These are phyloP conservation scores for Napeogenes sylphis DNA, from an alignment of 2,888 invertebrate genomes.

Conservation along the genomic window DNA sequence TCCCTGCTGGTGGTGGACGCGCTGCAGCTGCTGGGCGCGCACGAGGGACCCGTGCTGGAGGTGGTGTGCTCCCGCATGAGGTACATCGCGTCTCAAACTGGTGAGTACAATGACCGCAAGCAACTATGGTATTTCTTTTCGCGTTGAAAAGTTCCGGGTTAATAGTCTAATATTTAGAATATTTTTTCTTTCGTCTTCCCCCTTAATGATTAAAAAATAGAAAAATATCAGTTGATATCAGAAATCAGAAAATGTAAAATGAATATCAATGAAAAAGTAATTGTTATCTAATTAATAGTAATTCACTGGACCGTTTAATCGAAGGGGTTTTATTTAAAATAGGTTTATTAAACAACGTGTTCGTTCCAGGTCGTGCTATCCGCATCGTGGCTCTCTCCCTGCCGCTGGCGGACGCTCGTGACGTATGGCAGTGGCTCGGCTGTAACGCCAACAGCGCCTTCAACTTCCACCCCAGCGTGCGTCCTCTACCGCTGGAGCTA, in stretches of 20 bases:
- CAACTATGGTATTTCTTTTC: too few relatives aligned
- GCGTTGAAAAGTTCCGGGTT: too few relatives aligned
- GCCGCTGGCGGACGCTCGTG: slow-evolving; percentile 95
- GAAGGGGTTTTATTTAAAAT: too few relatives aligned
- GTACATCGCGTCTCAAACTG: slow-evolving; percentile 97
- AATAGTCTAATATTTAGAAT: too few relatives aligned
- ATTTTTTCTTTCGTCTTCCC: not conserved
- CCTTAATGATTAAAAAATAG: not conserved
- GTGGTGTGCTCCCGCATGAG: slow-evolving; percentile 94
- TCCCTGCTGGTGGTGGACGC: slow-evolving; percentile 98
- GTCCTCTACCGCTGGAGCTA: slow-evolving; percentile 95
- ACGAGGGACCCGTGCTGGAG: slow-evolving; percentile 95
- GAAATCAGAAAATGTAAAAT: too few relatives aligned
- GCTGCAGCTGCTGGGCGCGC: slow-evolving; percentile 92
- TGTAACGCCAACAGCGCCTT: slow-evolving; percentile 95
- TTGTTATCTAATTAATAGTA: too few relatives aligned
- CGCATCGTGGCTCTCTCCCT: slow-evolving; percentile 96
- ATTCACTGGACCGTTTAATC: too few relatives aligned
- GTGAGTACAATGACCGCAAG: slow-evolving; percentile 49
- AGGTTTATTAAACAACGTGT: too few relatives aligned
- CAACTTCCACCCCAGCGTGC: slow-evolving; percentile 98
- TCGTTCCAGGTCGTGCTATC: slow-evolving; percentile 81
- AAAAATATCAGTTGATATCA: too few relatives aligned
- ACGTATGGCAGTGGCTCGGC: slow-evolving; percentile 97
- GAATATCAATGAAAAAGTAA: too few relatives aligned